Evolutionary conservation across 2,888 invertebrate species (phyloP), one percentile per base, ranked within the genome.

Genomic region (Andrena minutula): DNA sequence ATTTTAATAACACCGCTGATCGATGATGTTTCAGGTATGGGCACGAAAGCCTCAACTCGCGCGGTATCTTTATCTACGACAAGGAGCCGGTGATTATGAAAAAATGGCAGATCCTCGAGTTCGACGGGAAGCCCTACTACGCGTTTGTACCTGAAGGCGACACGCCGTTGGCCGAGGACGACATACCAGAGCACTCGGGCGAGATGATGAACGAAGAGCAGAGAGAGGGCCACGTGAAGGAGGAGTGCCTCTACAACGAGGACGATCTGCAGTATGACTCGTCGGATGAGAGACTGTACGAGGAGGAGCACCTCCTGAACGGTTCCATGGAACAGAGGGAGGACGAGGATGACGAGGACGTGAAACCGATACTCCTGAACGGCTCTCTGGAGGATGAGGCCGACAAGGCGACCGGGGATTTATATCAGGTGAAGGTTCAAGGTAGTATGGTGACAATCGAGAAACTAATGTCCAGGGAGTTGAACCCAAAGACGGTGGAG

Each of bases 41-140:
- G 69, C 86, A 86, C 65, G 86, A 76, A 78, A 82, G 66, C 63
- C 86, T 85, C 72, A 65, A 85, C 47, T 77, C 87, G 16, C 92
- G 91, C 58, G 94, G 94, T 41, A 88, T 93, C 73, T 94, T 94
- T 85, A 89, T 92, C 87, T 93, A 91, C 88, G 92, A 92, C 72
- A 91, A 91, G 60, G 92, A 92, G 75, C 92, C 93, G 20, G 89
- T 94, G 61, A 89, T 93, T 12, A 94, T 94, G 94, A 91, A 89
- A 74, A 93, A 93, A 70, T 94, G 94, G 94, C 94, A 94, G 76
- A 93, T 94, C 75, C 86, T 94, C 78, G 94, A 94, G 60, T 94
- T 93, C 75, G 93, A 94, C 71, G 94, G 93, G 16, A 93, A 92
- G 20, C 92, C 93, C 0, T 94, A 93, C 88, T 94, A 94, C 84